These are phyloP conservation scores for Verasper variegatus DNA, from an alignment of 2,113 vertebrate genomes.

Conservation along the genomic window DNA sequence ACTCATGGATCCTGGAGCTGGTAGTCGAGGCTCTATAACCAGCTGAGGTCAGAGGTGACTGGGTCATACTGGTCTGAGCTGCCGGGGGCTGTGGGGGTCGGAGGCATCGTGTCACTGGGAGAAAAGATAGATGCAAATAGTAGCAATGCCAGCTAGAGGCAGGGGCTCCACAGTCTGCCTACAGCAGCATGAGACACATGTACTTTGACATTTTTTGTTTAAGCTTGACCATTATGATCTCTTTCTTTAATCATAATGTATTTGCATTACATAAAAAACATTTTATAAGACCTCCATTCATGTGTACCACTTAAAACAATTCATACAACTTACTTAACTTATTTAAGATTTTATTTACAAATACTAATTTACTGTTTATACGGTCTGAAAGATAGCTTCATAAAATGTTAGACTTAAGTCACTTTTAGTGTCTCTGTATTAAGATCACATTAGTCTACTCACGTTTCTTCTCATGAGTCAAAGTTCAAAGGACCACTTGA, in stretches of 20 bases:
- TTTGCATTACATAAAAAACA: no score
- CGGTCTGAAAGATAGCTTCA: no score
- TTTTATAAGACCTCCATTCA: no score
- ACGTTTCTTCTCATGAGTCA: neutral
- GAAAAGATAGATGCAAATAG: slow-evolving; percentile 5
- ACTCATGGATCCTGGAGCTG: slow-evolving; percentile 45
- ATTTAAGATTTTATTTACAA: no score
- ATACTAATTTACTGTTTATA: no score
- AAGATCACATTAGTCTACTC: no score
- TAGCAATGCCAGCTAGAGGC: slow-evolving; percentile 12
- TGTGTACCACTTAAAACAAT: no score
- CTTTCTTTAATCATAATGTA: no score
- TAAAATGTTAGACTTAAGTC: no score
- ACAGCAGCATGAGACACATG: slow-evolving; percentile 5
- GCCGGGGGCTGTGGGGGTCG: slow-evolving; percentile 17
- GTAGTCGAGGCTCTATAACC: slow-evolving; percentile 20
- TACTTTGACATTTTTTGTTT: neutral
- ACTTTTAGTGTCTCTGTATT: no score
- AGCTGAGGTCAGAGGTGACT: slow-evolving; percentile 65
- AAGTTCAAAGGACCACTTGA: neutral
- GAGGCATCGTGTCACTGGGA: slow-evolving; percentile 1
- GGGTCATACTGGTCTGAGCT: slow-evolving; percentile 59
- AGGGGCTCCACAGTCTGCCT: slow-evolving; percentile 6
- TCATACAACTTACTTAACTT: no score
- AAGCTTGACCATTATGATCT: no score